Conservation (phyloP, 2,797 vertebrate genomes). For the Sebastes hubbsi region DNA sequence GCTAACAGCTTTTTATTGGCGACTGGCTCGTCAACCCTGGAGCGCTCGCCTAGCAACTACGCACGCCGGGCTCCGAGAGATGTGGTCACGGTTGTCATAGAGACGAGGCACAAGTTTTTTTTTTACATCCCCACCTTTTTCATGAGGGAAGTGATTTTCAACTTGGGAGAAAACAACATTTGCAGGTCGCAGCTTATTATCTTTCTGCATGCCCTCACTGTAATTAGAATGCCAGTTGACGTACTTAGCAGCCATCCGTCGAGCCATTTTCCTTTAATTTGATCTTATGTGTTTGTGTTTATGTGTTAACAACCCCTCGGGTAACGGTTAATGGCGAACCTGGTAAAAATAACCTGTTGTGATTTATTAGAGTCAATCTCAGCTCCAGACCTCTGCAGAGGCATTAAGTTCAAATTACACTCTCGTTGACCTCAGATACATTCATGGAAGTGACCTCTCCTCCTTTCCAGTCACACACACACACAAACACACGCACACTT, state of each 20-base stretch:
- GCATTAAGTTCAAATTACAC: neutral
- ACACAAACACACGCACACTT: slow-evolving; percentile 71
- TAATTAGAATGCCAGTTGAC: slow-evolving; percentile 1
- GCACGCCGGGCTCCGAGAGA: neutral
- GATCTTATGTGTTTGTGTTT: neutral
- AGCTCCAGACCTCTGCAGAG: neutral
- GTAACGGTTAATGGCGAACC: neutral
- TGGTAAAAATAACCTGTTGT: neutral
- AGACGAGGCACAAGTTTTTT: slow-evolving; percentile 44
- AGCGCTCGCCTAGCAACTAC: slow-evolving; percentile 60
- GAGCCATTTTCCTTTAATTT: neutral
- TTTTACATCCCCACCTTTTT: neutral
- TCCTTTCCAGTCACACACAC: neutral
- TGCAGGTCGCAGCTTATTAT: slow-evolving; percentile 3
- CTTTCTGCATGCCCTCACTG: neutral
- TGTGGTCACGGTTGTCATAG: slow-evolving; percentile 69
- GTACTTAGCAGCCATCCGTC: neutral
- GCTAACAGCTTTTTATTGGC: slow-evolving; percentile 15
- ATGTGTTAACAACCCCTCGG: neutral
- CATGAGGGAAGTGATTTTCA: slow-evolving; percentile 17
- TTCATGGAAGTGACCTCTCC: neutral
- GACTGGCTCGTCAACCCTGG: slow-evolving; percentile 2
- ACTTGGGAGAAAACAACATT: slow-evolving; percentile 11
- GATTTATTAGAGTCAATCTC: neutral
- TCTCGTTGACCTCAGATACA: neutral